Evolutionary conservation across 35 echinoderm and acorn worm genomes (phyloP).

Genomic region (Heliocidaris erythrogramma): DNA sequence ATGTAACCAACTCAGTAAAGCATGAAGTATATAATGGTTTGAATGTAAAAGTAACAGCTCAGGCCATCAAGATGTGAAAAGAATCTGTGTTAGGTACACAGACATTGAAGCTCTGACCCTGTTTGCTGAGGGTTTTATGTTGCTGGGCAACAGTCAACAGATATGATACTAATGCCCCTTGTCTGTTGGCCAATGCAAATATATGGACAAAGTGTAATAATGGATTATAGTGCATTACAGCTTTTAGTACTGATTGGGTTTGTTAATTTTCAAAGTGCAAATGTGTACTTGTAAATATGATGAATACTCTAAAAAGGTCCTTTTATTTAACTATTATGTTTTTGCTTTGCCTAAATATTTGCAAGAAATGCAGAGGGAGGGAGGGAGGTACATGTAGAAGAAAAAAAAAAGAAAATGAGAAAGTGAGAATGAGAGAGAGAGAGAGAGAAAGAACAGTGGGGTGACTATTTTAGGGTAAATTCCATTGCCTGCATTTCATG

Average conservation of each 20-base stretch:
- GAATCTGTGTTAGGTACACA: neutral
- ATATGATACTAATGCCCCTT: neutral
- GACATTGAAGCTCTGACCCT: neutral
- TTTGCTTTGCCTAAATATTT: neutral
- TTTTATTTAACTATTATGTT: neutral
- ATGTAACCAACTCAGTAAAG: too few relatives aligned
- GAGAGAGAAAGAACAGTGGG: too few relatives aligned
- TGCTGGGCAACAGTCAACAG: neutral
- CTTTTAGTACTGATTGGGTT: neutral
- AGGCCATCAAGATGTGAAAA: neutral
- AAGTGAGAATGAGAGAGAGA: too few relatives aligned
- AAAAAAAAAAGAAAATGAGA: too few relatives aligned
- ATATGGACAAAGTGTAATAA: neutral
- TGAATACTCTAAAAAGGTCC: neutral
- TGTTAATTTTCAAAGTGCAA: neutral
- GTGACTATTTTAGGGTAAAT: too few relatives aligned
- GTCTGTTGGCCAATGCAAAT: neutral
- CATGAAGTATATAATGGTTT: neutral
- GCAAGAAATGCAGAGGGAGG: neutral
- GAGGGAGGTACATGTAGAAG: neutral
- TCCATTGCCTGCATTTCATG: too few relatives aligned
- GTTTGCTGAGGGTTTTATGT: neutral
- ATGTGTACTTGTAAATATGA: neutral
- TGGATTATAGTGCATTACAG: neutral
- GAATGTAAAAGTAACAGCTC: too few relatives aligned